Evolutionary conservation across 2,888 invertebrate species (phyloP).

Genomic region (Volucella inanis): DNA sequence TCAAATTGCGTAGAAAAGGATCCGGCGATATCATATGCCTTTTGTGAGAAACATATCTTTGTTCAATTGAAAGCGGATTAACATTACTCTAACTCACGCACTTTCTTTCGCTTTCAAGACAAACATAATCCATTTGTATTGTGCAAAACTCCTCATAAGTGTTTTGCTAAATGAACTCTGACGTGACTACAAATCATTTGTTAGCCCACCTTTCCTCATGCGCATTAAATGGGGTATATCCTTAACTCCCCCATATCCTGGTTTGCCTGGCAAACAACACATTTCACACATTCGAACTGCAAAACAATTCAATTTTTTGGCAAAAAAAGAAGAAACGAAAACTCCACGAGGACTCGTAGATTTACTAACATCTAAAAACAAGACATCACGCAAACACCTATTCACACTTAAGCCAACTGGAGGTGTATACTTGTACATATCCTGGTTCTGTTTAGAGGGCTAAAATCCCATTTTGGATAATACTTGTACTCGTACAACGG

Average conservation of each 20-base stretch:
- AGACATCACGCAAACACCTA: conserved; percentile 74
- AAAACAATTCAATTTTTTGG: conserved; percentile 63
- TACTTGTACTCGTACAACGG: conserved; percentile 4
- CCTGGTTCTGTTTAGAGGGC: conserved; percentile 24
- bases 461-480: conserved; percentile 52
- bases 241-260: conserved; percentile 46
- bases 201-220: conserved; percentile 42
- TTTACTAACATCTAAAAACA: conserved; percentile 36
- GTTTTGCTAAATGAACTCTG: conserved; percentile 73
- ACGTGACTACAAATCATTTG: conserved; percentile 74
- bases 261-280: conserved; percentile 33
- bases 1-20: too few relatives aligned
- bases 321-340: conserved; percentile 16
- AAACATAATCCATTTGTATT: conserved; percentile 47
- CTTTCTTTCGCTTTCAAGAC: neutral
- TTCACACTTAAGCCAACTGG: conserved; percentile 46
- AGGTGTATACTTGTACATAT: conserved; percentile 13
- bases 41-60: too few relatives aligned
- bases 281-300: conserved; percentile 66
- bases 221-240: conserved; percentile 48
- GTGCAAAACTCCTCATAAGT: conserved; percentile 69
- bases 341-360: neutral
- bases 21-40: too few relatives aligned
- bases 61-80: conserved; percentile 24
- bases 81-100: conserved; percentile 1